Percentiles rank a stretch among this genome's conserved stretches.
phyloP scores from a whole-genome alignment of 2,113 vertebrate genomes.

The Struthio camelus region DNA sequence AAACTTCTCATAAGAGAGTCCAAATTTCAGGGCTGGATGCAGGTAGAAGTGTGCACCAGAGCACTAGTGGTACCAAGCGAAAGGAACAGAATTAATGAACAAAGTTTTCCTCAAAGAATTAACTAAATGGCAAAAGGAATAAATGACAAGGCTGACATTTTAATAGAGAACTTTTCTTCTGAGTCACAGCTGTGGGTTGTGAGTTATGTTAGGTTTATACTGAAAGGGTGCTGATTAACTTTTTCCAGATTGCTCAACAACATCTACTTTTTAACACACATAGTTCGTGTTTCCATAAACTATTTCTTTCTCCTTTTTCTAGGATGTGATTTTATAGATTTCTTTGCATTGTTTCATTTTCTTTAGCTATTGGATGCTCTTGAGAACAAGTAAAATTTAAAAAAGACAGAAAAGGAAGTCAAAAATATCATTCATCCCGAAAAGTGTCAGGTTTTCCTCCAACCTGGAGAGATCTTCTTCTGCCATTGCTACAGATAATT shows the following conservation, averaged over 20 bases:
- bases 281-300: not conserved
- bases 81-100: conserved; percentile 12
- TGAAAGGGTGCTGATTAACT: not conserved
- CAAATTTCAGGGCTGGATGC: conserved; percentile 4
- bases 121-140: conserved; percentile 35
- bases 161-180: conserved; percentile 31
- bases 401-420: not conserved
- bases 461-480: not conserved
- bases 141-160: conserved; percentile 55
- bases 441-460: not conserved
- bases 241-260: not conserved
- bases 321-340: not conserved
- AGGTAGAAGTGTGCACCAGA: not conserved
- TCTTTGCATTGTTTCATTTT: not conserved
- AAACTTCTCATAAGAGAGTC: not conserved
- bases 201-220: not conserved
- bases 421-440: not conserved
- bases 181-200: conserved; percentile 47
- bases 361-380: not conserved
- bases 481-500: not conserved
- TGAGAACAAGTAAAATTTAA: not conserved
- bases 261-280: not conserved
- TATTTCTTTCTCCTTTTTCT: not conserved
- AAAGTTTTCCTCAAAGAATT: not conserved
- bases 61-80: not conserved